A percentile compares a stretch with the other conserved stretches of the same genome.
Conservation (phyloP, 1,140 invertebrate genomes). For the Geopemphigus sp. region DNA sequence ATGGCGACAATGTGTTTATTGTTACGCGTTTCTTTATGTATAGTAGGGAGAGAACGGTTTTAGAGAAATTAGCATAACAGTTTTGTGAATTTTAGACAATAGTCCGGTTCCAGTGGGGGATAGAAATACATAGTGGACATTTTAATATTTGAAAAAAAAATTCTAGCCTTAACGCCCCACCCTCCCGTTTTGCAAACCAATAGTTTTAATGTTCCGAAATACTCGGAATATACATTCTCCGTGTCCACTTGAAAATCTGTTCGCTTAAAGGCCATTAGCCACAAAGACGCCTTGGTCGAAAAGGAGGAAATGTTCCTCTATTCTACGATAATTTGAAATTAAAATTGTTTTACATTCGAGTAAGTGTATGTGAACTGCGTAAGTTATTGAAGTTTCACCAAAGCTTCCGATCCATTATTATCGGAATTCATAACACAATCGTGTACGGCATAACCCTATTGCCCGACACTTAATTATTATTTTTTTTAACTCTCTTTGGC, state of each 20-base stretch:
- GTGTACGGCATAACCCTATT: neutral
- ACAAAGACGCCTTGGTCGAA: neutral
- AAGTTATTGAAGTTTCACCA: too few species aligned
- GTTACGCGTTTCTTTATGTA: neutral
- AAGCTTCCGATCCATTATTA: too few species aligned
- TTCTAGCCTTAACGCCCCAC: slow-evolving; percentile 6
- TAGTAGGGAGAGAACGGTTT: neutral
- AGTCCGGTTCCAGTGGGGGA: neutral
- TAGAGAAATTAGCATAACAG: slow-evolving; percentile 16
- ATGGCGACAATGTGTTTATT: slow-evolving; percentile 33
- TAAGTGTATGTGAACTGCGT: too few species aligned
- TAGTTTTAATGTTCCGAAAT: neutral
- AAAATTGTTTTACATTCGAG: too few species aligned
- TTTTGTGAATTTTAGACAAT: neutral
- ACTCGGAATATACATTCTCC: too few species aligned
- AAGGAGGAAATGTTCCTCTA: too few species aligned
- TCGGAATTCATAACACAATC: too few species aligned
- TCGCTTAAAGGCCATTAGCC: slow-evolving; percentile 15
- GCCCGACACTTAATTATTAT: slow-evolving; percentile 11
- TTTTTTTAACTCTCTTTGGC: slow-evolving; percentile 14
- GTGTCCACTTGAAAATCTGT: neutral
- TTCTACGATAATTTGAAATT: too few species aligned
- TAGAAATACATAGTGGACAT: slow-evolving; percentile 6
- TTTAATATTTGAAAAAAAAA: slow-evolving; percentile 2
- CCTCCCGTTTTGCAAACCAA: slow-evolving; percentile 9